phyloP scores from a whole-genome alignment of 2,888 invertebrate species.

The Seira ritae region DNA sequence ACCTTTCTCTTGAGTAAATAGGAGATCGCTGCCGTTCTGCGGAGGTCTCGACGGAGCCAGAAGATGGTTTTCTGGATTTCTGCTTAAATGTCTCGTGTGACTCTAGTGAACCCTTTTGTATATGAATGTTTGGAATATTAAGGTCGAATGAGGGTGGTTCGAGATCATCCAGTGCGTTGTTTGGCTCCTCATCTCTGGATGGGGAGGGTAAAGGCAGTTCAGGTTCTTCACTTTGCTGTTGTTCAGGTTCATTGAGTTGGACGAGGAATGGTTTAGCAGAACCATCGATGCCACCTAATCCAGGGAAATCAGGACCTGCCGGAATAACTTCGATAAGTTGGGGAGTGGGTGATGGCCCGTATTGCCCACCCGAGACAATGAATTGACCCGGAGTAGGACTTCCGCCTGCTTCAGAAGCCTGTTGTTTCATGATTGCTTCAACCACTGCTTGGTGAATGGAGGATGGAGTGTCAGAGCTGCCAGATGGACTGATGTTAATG shows the following conservation, averaged over 20 bases:
- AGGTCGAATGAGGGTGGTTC: conserved; percentile 11
- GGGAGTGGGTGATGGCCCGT: conserved; percentile 27
- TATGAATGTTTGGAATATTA: conserved; percentile 30
- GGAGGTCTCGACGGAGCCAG: conserved; percentile 17
- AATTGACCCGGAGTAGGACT: neutral
- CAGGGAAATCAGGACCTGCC: conserved; percentile 23
- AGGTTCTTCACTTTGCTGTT: neutral
- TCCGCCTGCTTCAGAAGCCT: conserved; percentile 33
- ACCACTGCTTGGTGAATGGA: conserved; percentile 61
- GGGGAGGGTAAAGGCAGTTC: neutral
- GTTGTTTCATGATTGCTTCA: conserved; percentile 60
- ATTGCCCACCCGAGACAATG: neutral
- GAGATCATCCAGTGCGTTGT: neutral
- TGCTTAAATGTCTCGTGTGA: conserved; percentile 34
- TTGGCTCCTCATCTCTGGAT: conserved; percentile 23
- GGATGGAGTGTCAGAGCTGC: conserved; percentile 45
- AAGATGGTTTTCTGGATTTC: conserved; percentile 17
- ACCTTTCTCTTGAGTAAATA: conserved; percentile 25
- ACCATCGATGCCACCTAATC: conserved; percentile 14
- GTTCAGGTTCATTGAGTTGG: neutral
- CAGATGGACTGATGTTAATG: conserved; percentile 49
- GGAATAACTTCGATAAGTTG: conserved; percentile 44
- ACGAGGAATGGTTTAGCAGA: conserved; percentile 30
- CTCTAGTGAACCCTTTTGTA: conserved; percentile 38
- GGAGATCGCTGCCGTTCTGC: no score